Conservation (phyloP, 2,888 invertebrate species). For the Eutolmus rufibarbis region DNA sequence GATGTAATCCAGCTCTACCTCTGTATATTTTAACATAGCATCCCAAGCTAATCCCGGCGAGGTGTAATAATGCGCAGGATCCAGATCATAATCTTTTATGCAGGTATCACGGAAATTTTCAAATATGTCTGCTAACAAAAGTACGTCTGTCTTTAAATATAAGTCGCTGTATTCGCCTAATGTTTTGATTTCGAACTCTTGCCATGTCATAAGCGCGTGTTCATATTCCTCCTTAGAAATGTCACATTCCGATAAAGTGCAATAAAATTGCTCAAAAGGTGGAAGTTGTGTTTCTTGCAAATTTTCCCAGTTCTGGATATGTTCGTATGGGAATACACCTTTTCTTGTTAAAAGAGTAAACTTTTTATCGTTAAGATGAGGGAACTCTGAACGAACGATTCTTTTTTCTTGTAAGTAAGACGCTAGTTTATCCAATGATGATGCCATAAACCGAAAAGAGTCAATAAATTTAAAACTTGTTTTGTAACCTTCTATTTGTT, state of each 20-base stretch:
- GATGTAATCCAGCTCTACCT: neutral
- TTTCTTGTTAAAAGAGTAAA: neutral
- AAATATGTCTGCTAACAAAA: neutral
- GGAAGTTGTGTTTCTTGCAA: neutral
- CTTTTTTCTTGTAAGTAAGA: neutral
- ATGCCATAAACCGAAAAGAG: slow-evolving; percentile 19
- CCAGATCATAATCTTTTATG: neutral
- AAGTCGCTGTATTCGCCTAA: neutral
- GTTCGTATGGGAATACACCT: neutral
- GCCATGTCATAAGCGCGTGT: neutral
- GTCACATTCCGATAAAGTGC: neutral
- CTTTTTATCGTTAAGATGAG: neutral
- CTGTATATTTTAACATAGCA: neutral
- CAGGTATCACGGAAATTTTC: neutral
- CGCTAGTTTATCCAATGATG: neutral
- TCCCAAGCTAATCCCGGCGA: neutral
- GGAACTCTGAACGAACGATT: neutral
- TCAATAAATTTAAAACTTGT: slow-evolving; percentile 12
- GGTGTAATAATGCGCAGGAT: neutral
- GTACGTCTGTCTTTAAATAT: neutral
- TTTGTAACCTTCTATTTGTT: neutral
- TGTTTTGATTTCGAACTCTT: neutral
- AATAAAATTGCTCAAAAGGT: neutral
- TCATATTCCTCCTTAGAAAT: neutral
- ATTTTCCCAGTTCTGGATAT: neutral